Conservation (phyloP, 2,797 vertebrate genomes). For the Rhadinocentrus ornatus region DNA sequence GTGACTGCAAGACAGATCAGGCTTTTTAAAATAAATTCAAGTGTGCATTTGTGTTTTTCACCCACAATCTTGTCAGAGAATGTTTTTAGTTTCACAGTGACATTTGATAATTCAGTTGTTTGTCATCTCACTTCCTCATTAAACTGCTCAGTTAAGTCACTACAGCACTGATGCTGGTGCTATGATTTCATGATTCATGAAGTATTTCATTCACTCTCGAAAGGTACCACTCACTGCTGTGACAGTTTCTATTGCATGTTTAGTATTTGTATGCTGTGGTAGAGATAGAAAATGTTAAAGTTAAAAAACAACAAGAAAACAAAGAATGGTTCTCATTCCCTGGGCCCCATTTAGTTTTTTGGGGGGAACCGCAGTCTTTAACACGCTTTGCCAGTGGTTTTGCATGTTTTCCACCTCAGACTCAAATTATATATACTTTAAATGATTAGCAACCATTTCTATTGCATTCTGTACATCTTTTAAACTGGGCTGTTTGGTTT, state of each 20-base stretch:
- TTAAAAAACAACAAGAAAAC: constrained; percentile 12
- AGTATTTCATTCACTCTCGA: background rate
- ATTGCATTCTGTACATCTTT: background rate
- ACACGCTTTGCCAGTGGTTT: constrained; percentile 4
- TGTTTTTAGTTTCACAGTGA: background rate
- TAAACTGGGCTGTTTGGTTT: constrained; percentile 6
- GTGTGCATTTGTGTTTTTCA: background rate
- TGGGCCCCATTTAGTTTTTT: constrained; percentile 3
- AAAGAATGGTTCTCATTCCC: constrained; percentile 7
- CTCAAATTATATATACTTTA: constrained; percentile 19
- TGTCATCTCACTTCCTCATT: background rate
- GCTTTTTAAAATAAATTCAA: no score
- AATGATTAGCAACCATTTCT: background rate
- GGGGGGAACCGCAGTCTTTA: constrained; percentile 23
- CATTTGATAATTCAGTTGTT: background rate
- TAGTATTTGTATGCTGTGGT: no score
- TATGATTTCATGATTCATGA: background rate
- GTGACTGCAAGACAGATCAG: no score
- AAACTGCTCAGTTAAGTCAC: background rate
- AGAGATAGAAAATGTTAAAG: background rate
- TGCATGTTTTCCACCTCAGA: constrained; percentile 14
- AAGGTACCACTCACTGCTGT: background rate
- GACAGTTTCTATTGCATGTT: no score
- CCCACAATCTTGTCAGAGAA: background rate
- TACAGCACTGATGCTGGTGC: background rate